These are phyloP conservation scores for Sebastes glaucus DNA, from an alignment of 2,797 vertebrate species.

Conservation along the genomic window DNA sequence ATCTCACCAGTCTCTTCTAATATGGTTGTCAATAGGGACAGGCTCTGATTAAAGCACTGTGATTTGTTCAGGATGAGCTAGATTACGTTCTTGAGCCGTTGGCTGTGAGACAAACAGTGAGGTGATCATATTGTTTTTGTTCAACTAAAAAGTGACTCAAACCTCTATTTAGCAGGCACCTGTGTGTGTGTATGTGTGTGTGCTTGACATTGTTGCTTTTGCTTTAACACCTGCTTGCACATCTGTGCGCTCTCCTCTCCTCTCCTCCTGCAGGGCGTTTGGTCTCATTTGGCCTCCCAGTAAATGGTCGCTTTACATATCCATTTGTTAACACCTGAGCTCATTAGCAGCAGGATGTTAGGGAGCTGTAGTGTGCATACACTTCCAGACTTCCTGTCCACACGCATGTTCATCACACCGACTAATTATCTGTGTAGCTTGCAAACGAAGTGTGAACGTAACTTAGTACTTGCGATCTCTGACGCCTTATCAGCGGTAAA, in stretches of 20 bases:
- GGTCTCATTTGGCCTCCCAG: background rate
- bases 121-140: background rate
- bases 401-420: constrained; percentile 4
- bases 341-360: constrained; percentile 40
- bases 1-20: constrained; percentile 62
- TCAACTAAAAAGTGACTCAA: constrained; percentile 1
- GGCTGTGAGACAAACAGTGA: background rate
- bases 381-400: constrained; percentile 26
- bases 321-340: constrained; percentile 41
- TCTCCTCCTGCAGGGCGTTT: constrained; percentile 1
- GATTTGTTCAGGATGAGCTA: constrained; percentile 49
- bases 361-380: background rate
- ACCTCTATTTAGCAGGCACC: background rate
- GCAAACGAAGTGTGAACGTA: constrained; percentile 17
- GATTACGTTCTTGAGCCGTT: constrained; percentile 22
- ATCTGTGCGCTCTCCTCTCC: constrained; percentile 13
- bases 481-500: constrained; percentile 9
- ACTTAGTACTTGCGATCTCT: constrained; percentile 10
- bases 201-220: constrained; percentile 10
- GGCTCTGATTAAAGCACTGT: constrained; percentile 32
- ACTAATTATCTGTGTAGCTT: constrained; percentile 24
- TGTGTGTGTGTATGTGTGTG: background rate
- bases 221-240: constrained; percentile 38
- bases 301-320: constrained; percentile 33
- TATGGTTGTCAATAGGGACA: constrained; percentile 44